phyloP scores from a whole-genome alignment of 2,113 vertebrate species.

The Corythornis vintsioides region DNA sequence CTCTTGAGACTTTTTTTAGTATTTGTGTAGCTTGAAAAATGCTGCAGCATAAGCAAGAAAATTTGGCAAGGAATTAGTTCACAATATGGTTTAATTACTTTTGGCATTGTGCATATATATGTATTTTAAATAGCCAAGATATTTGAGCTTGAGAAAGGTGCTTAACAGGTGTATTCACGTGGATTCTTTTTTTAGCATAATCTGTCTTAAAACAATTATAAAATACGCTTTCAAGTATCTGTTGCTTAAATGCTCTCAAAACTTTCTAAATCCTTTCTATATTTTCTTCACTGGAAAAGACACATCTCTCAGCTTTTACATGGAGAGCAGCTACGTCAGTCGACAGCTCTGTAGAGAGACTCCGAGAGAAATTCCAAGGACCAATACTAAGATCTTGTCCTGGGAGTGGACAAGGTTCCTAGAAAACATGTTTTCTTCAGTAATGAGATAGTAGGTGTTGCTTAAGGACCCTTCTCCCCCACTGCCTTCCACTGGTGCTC shows the following conservation, averaged over 20 bases:
- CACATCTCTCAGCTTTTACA: background rate
- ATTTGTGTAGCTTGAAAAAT: background rate
- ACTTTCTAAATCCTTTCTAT: background rate
- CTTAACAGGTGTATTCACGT: background rate
- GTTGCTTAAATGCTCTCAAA: background rate
- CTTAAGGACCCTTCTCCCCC: background rate
- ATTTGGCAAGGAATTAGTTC: background rate
- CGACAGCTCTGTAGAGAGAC: background rate
- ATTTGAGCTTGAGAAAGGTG: background rate
- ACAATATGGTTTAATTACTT: background rate
- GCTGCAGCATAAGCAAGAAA: background rate
- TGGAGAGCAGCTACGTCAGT: background rate
- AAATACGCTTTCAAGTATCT: background rate
- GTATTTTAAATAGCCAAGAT: background rate
- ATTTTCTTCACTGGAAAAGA: background rate
- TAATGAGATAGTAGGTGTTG: background rate
- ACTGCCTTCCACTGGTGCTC: background rate
- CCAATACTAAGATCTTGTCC: background rate
- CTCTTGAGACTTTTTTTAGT: background rate
- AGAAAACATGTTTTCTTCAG: background rate
- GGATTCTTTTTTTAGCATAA: background rate
- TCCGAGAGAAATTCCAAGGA: background rate
- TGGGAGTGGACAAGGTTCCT: background rate
- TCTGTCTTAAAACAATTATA: background rate
- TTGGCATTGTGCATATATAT: background rate